Conservation (phyloP, 2,888 invertebrate species). For the Melieria crassipennis region DNA sequence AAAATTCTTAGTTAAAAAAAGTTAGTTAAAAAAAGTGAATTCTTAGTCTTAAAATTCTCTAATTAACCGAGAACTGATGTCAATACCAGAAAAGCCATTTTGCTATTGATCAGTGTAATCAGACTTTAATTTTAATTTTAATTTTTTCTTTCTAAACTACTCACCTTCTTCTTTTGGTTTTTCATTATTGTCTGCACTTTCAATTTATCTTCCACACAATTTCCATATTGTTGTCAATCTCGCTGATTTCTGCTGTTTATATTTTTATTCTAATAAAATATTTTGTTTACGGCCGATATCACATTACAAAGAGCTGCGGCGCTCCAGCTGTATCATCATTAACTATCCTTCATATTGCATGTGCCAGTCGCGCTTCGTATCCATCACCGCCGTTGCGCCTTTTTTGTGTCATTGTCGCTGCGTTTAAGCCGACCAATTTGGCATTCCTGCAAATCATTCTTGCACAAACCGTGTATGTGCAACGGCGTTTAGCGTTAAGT, state of each 20-base stretch:
- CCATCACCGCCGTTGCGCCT: not conserved
- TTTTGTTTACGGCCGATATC: slow-evolving; percentile 24
- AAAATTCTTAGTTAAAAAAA: no score
- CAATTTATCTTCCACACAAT: no score
- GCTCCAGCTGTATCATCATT: not conserved
- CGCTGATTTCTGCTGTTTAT: not conserved
- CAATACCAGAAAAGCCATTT: no score
- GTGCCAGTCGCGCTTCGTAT: not conserved
- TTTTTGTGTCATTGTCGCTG: not conserved
- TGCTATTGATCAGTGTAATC: no score
- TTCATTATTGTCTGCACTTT: no score
- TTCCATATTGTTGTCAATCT: not conserved
- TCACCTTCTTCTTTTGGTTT: no score
- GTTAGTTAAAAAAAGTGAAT: no score
- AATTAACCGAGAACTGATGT: no score
- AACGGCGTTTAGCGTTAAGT: slow-evolving; percentile 20
- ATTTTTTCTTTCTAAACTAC: no score
- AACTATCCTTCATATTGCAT: slow-evolving; percentile 11
- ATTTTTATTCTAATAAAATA: not conserved
- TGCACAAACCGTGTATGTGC: slow-evolving; percentile 11
- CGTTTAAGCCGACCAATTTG: not conserved
- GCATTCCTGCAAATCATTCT: slow-evolving; percentile 34
- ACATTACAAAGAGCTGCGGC: slow-evolving; percentile 13
- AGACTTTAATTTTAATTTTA: no score
- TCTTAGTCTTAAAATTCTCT: no score